Evolutionary conservation across 2,797 vertebrate species (phyloP).

Genomic region (Hybognathus amarus): DNA sequence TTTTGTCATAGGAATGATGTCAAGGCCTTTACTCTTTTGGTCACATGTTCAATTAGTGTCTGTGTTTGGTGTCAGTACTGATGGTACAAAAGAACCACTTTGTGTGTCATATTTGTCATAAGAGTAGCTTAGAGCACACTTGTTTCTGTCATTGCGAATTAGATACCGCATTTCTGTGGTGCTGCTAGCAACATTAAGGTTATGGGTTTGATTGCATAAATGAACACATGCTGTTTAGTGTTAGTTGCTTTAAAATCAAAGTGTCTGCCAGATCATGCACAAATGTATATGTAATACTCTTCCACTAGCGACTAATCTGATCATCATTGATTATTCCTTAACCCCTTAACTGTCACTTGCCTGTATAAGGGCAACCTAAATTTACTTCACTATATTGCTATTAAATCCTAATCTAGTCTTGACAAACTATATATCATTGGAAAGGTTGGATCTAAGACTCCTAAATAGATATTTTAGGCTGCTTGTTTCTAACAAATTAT

Average conservation of each 20-base stretch:
- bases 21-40: not conserved
- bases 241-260: not conserved
- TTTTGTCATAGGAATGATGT: slow-evolving; percentile 23
- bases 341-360: too few species aligned
- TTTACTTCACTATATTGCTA: too few species aligned
- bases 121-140: not conserved
- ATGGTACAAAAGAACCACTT: not conserved
- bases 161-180: not conserved
- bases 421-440: too few species aligned
- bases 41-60: not conserved
- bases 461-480: too few species aligned
- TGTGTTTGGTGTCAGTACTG: not conserved
- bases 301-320: not conserved
- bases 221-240: not conserved
- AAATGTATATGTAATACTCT: not conserved
- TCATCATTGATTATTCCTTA: not conserved
- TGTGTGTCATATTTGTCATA: not conserved
- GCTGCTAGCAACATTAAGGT: not conserved
- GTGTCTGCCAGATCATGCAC: not conserved
- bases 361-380: too few species aligned
- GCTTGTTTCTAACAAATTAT: too few species aligned
- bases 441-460: too few species aligned
- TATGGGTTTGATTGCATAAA: not conserved
- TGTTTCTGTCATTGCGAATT: not conserved
- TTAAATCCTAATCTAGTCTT: too few species aligned